phyloP scores from a whole-genome alignment of 2,888 invertebrate genomes.

The Bedellia somnulentella region DNA sequence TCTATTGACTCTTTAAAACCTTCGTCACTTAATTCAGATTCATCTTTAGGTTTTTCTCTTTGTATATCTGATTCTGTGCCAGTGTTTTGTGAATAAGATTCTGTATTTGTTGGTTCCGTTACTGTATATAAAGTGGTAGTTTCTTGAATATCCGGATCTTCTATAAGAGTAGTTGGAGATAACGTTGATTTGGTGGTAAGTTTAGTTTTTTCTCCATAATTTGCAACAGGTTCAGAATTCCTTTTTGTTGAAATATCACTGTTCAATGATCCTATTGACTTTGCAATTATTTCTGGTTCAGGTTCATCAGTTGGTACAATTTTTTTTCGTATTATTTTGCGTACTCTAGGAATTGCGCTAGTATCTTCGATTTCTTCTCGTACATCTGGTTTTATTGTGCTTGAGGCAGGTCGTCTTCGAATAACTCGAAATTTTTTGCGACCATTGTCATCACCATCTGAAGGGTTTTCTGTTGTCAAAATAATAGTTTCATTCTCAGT shows the following conservation, averaged over 20 bases:
- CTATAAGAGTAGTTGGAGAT: too few relatives aligned
- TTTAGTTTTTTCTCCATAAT: constrained; percentile 41
- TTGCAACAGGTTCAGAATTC: constrained; percentile 21
- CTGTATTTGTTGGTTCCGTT: too few relatives aligned
- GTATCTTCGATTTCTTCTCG: not conserved
- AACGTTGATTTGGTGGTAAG: too few relatives aligned
- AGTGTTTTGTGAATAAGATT: too few relatives aligned
- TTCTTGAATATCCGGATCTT: too few relatives aligned
- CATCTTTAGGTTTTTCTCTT: too few relatives aligned
- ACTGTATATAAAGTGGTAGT: too few relatives aligned
- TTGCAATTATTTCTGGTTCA: constrained; percentile 23
- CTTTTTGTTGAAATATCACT: constrained; percentile 15
- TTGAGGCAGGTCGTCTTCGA: too few relatives aligned
- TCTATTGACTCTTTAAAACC: too few relatives aligned
- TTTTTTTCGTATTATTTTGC: constrained; percentile 45
- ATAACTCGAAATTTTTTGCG: constrained; percentile 35
- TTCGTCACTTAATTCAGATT: too few relatives aligned
- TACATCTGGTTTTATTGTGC: too few relatives aligned
- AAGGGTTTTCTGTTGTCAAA: constrained; percentile 19
- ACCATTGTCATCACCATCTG: constrained; percentile 28
- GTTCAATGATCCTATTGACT: constrained; percentile 23
- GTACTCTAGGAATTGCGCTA: constrained; percentile 31
- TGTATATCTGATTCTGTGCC: too few relatives aligned
- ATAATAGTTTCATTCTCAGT: constrained; percentile 16
- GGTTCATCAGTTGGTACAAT: constrained; percentile 19